These are phyloP conservation scores for Rhagologus leucostigma DNA, from an alignment of 2,113 vertebrate genomes.

Conservation along the genomic window DNA sequence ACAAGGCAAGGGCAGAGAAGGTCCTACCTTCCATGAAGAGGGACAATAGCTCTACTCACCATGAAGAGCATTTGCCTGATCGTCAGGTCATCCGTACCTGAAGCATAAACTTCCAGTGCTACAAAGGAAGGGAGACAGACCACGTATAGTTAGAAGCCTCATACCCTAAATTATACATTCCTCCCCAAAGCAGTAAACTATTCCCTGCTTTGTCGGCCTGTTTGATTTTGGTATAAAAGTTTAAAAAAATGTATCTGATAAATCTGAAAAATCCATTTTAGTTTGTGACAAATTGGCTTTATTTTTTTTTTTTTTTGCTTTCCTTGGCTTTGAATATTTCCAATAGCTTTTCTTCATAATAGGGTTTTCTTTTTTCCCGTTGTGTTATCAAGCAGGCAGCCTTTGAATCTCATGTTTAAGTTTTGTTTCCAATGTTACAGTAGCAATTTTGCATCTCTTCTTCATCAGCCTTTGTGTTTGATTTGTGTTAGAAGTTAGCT, in stretches of 20 bases:
- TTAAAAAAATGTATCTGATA: neutral
- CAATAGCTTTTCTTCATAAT: neutral
- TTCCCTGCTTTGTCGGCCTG: neutral
- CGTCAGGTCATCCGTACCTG: neutral
- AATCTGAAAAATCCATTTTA: neutral
- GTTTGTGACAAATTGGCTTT: neutral
- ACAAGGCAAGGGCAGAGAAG: neutral
- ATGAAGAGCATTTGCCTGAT: neutral
- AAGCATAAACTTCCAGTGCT: neutral
- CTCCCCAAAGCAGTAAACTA: neutral
- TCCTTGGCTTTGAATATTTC: neutral
- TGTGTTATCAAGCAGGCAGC: neutral
- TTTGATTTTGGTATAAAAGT: neutral
- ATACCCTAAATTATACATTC: neutral
- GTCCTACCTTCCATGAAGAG: neutral
- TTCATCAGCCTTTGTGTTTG: slow-evolving; percentile 27
- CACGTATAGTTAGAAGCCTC: neutral
- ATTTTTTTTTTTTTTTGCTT: too few relatives aligned
- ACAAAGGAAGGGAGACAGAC: neutral
- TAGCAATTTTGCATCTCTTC: slow-evolving; percentile 4
- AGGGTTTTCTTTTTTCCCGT: neutral
- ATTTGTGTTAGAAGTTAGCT: slow-evolving; percentile 30
- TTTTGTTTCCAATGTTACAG: neutral
- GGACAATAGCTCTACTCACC: neutral
- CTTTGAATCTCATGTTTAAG: slow-evolving; percentile 24